Conservation (phyloP, 2,888 invertebrate species). For the Melieria omissa region DNA sequence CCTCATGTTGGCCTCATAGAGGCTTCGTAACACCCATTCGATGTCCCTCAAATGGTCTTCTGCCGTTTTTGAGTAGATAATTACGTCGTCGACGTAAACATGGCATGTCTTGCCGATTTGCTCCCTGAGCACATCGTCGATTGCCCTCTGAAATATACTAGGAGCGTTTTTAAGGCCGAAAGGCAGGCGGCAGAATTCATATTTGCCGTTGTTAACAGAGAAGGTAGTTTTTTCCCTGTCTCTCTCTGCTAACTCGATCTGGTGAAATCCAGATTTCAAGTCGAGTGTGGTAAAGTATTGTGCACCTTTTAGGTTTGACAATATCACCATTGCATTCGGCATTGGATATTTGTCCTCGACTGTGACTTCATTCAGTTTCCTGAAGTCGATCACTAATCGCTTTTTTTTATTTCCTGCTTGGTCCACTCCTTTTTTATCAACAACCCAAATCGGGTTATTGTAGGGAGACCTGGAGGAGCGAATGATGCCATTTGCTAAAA, state of each 20-base stretch:
- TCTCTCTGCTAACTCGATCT: too few species aligned
- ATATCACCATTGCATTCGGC: too few species aligned
- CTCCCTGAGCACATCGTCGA: slow-evolving; percentile 21
- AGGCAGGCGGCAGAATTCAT: slow-evolving; percentile 10
- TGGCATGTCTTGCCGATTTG: slow-evolving; percentile 33
- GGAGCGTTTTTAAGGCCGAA: slow-evolving; percentile 21
- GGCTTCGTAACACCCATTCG: slow-evolving; percentile 1
- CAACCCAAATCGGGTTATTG: too few species aligned
- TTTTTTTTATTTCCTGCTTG: too few species aligned
- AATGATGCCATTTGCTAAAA: too few species aligned
- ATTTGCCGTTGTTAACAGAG: slow-evolving; percentile 13
- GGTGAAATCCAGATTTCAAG: slow-evolving; percentile 2
- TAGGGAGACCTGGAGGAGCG: too few species aligned
- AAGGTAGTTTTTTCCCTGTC: slow-evolving; percentile 8
- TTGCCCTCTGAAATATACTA: slow-evolving; percentile 8
- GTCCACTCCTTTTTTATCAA: too few species aligned
- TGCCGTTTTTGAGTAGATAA: slow-evolving; percentile 22
- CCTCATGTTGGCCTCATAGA: too few species aligned
- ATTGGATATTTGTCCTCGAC: too few species aligned
- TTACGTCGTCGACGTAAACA: slow-evolving; percentile 29
- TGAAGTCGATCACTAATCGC: too few species aligned
- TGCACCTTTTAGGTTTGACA: too few species aligned
- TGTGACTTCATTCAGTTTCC: too few species aligned
- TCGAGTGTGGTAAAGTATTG: slow-evolving; percentile 9
- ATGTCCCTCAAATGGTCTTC: slow-evolving; percentile 10